Evolutionary conservation across 1,140 invertebrate genomes (phyloP), one percentile per base, ranked within the genome.

Genomic region (Psilanteris sp.): DNA sequence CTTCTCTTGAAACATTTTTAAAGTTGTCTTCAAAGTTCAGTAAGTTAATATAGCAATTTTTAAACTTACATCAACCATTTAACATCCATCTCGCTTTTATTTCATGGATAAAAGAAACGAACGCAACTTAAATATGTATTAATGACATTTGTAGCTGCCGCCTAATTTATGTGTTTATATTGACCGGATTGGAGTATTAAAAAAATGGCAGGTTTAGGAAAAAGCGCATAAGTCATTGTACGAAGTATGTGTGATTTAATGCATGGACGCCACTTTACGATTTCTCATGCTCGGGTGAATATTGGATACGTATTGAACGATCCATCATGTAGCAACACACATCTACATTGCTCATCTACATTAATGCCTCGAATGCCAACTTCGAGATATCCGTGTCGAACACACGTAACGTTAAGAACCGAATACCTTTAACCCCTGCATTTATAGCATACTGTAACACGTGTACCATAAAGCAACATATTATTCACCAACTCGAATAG

Each of bases 261-360:
- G 76, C 80, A 83, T 83, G 79, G 78, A 73, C 70, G 79, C 79
- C 77, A 81, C 79, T 83, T 83, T 82, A 76, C 82, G 79, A 77
- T 82, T 83, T 78, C 77, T 73, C 77, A 54, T 43, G 74, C 80
- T 81, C 73, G 77, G 79, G 72, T 81, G 82, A 82, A 83, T 85
- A 85, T 85, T 84, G 84, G 81, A 78, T 80, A 73, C 62, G 72
- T 83, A 85, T 86, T 80, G 81, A 79, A 78, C 83, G 77, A 86
- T 86, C 82, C 72, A 85, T 86, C 83, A 84, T 73, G 54, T 67
- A 62, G 62, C 80, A 80, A 84, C 81, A 84, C 81, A 84, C 67
- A 75, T 61, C 64, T 61, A 78, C 83, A 84, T 85, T 78, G 79
- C 80, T 85, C 81, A 84, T 85, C 78, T 81, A 70, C 78, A 78